phyloP scores from a whole-genome alignment of 2,888 invertebrate species.

The Rutpela maculata region DNA sequence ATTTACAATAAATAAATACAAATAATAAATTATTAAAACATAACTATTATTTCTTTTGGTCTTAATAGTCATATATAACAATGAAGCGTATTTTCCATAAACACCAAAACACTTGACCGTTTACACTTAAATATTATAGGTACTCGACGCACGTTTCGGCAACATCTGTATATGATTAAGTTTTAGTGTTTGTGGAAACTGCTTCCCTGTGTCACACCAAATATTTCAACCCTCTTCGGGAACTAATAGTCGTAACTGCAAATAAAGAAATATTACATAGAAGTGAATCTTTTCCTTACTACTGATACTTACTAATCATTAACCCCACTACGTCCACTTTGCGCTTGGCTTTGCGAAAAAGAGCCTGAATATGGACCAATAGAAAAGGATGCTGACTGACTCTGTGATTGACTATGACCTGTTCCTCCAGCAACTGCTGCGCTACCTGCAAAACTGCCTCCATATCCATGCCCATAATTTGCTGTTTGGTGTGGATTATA shows the following conservation, averaged over 20 bases:
- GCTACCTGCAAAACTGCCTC: slow-evolving; percentile 50
- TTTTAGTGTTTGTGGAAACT: too few species aligned
- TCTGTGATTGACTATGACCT: slow-evolving; percentile 46
- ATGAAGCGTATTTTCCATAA: too few species aligned
- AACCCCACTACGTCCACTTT: slow-evolving; percentile 41
- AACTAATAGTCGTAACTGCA: slow-evolving; percentile 30
- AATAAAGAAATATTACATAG: slow-evolving; percentile 4
- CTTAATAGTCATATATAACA: slow-evolving; percentile 19
- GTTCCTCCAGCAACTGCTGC: slow-evolving; percentile 51
- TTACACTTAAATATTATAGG: too few species aligned
- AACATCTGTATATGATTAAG: too few species aligned
- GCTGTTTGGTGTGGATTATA: slow-evolving; percentile 17
- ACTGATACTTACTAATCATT: slow-evolving; percentile 27
- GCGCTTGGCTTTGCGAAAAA: slow-evolving; percentile 57
- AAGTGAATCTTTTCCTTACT: neutral
- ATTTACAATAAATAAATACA: slow-evolving; percentile 20
- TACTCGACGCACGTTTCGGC: too few species aligned
- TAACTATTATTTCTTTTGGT: neutral
- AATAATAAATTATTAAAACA: neutral
- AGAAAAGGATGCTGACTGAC: slow-evolving; percentile 57
- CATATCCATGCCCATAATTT: slow-evolving; percentile 36
- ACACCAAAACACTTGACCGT: too few species aligned
- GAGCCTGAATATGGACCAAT: slow-evolving; percentile 54
- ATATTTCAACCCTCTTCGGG: too few species aligned
- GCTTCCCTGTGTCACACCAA: too few species aligned